Percentiles rank a stretch among this genome's conserved stretches.
phyloP scores from a whole-genome alignment of 2,888 invertebrate species.

The Dicycla oo region DNA sequence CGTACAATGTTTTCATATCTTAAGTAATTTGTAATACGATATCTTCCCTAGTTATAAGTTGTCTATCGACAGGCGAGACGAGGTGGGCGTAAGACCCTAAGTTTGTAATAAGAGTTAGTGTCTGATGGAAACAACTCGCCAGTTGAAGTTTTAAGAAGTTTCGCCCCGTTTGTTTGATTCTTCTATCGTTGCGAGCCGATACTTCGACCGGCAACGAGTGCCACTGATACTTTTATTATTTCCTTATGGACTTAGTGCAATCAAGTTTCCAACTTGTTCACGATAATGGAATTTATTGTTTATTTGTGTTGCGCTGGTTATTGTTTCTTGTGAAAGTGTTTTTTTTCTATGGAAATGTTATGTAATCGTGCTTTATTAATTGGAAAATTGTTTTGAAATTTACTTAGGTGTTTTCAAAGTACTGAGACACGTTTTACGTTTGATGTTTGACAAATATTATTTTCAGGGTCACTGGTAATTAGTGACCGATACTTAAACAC shows the following conservation, averaged over 20 bases:
- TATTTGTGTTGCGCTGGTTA: conserved; percentile 64
- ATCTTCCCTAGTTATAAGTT: conserved; percentile 79
- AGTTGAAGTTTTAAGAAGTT: conserved; percentile 80
- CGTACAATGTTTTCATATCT: conserved; percentile 63
- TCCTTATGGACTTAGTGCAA: conserved; percentile 78
- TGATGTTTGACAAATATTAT: neutral
- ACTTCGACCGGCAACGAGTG: conserved; percentile 75
- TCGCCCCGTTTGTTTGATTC: conserved; percentile 82
- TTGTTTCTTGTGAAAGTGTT: conserved; percentile 32
- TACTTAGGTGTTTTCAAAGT: neutral
- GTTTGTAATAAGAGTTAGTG: conserved; percentile 86
- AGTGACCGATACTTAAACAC: no score
- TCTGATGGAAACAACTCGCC: conserved; percentile 72
- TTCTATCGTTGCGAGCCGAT: conserved; percentile 75
- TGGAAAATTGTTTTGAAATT: neutral
- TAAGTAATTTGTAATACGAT: conserved; percentile 74
- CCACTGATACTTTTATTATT: conserved; percentile 85
- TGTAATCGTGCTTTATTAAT: neutral
- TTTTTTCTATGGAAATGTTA: conserved; percentile 23
- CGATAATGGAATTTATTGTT: conserved; percentile 74
- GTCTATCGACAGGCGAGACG: conserved; percentile 64
- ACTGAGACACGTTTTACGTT: neutral
- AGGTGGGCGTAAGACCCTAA: conserved; percentile 65
- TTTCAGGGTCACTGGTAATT: no score
- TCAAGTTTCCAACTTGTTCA: conserved; percentile 73